Base-by-base conservation (phyloP, 2,113 vertebrate species). In the Phoenicopterus ruber region DNA sequence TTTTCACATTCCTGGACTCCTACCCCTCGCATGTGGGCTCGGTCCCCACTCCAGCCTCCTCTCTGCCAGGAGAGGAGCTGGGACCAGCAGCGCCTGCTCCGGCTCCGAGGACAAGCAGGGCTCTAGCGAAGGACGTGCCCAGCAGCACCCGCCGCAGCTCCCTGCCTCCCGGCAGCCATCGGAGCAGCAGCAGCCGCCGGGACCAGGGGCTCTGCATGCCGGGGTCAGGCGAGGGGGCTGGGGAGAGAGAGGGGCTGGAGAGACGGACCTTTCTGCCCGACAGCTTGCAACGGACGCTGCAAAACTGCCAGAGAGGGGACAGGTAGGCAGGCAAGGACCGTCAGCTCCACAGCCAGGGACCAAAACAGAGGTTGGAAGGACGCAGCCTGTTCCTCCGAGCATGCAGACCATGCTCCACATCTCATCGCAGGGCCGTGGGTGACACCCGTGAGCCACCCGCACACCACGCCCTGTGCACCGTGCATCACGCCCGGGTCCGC, bases 381-480 rank as follows among this genome's bases (percentile, higher is more conserved):
- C 4, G 1, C 1, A 2, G 38, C 40, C 38, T 25, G 32, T 20
- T 22, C 10, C 78, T 36, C 24, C 1, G 3, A 15, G 16, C 4
- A 11, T 25, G 29, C 20, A 50, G 32, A 14, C n/a, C n/a, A n/a
- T n/a, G n/a, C n/a, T n/a, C n/a, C n/a, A n/a, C n/a, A n/a, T n/a
- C n/a, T n/a, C n/a, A n/a, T n/a, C n/a, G n/a, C n/a, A n/a, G n/a
- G n/a, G n/a, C n/a, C n/a, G n/a, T n/a, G n/a, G n/a, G n/a, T 40
- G 57, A 61, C 47, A 42, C 40, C 47, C 22, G 2, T 6, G 36
- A 50, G 65, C 66, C 16, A 13, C 31, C 36, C 5, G 0, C 46
- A 25, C n/a, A 11, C 24, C 7, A 4, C 2, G 7, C 82, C 7
- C 11, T 1, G 2, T 10, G 7, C 82, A 9, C 11, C 2, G 2